Evolutionary conservation across 37 sponge, comb jelly and placozoan species (phyloP).

Genomic region (Hexactinellida sp.): DNA sequence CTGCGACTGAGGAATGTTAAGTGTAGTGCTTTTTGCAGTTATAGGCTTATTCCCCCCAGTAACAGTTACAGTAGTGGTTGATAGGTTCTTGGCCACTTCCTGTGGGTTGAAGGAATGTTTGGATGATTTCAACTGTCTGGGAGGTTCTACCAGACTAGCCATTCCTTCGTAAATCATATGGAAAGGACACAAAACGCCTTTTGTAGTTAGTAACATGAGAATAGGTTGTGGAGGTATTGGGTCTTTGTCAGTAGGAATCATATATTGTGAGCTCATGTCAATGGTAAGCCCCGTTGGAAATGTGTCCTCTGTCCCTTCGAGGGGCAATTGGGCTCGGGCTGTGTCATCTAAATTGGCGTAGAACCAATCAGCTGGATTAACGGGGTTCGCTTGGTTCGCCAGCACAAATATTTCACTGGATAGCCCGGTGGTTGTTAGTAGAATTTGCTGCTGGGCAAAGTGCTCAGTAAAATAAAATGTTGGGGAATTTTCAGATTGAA

Average conservation of each 20-base stretch:
- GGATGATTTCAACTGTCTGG: not conserved
- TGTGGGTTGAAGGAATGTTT: slow-evolving; percentile 6
- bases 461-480: not conserved
- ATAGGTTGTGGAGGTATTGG: not conserved
- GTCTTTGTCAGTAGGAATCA: not conserved
- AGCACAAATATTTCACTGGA: not conserved
- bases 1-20: not conserved
- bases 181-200: not conserved
- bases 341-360: not conserved
- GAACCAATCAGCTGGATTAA: not conserved
- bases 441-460: not conserved
- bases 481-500: slow-evolving; percentile 4
- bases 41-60: not conserved
- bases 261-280: not conserved
- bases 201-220: not conserved
- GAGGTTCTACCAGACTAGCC: not conserved
- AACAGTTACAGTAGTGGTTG: not conserved
- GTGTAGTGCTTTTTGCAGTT: not conserved
- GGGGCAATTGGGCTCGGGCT: not conserved
- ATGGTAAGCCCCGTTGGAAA: not conserved
- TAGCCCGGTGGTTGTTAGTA: not conserved
- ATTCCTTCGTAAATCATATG: not conserved
- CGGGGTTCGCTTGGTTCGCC: not conserved
- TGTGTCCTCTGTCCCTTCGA: not conserved
- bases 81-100: not conserved